Conservation (phyloP, 2,797 vertebrate species). For the Hybognathus amarus region DNA sequence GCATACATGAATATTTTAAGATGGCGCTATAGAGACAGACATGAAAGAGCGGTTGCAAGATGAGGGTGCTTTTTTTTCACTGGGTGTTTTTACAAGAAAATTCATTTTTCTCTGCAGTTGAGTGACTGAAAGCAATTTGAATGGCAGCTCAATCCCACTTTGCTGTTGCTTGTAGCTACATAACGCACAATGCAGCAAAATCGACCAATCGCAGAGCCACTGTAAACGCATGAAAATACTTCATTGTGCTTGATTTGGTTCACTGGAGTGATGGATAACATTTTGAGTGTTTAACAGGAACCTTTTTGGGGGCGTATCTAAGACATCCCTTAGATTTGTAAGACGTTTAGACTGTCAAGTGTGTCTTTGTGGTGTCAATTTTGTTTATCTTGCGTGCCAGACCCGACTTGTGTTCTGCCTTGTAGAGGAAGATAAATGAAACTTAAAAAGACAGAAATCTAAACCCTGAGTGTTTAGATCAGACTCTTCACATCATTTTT, state of each 20-base stretch:
- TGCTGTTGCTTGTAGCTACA: slow-evolving; percentile 60
- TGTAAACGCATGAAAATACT: background rate
- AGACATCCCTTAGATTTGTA: background rate
- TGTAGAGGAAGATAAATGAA: background rate
- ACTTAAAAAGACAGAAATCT: background rate
- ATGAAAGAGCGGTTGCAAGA: slow-evolving; percentile 54
- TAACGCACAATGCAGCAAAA: background rate
- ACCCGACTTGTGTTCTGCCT: background rate
- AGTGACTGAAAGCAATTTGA: slow-evolving; percentile 59
- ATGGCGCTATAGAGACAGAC: slow-evolving; percentile 69
- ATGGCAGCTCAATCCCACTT: slow-evolving; percentile 62
- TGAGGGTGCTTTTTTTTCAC: slow-evolving; percentile 45
- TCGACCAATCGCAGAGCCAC: background rate
- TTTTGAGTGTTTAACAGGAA: background rate
- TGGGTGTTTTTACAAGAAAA: slow-evolving; percentile 45
- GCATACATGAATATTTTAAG: slow-evolving; percentile 62
- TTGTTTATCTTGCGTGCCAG: background rate
- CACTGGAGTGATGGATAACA: slow-evolving; percentile 7
- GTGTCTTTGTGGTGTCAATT: background rate
- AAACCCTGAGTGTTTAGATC: background rate
- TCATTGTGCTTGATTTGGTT: slow-evolving; percentile 26
- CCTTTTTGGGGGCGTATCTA: background rate
- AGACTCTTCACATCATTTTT: background rate
- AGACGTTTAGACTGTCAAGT: background rate
- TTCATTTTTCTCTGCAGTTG: slow-evolving; percentile 43